Percentiles rank a stretch among this genome's conserved stretches.
These are phyloP conservation scores for Otis tarda DNA, from an alignment of 2,113 vertebrate species.

Conservation along the genomic window DNA sequence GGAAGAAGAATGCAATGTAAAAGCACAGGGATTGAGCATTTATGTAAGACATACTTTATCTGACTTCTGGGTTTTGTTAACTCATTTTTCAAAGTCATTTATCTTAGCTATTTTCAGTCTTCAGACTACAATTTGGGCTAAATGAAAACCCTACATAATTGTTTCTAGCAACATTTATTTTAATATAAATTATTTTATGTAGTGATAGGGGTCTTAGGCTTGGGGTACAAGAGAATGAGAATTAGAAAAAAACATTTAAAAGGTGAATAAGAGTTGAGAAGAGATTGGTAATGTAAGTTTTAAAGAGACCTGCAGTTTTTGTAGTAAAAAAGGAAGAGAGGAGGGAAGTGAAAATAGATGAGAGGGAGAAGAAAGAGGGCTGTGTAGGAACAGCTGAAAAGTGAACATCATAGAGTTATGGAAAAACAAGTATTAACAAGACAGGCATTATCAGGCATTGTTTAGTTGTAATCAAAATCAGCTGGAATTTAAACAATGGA, in stretches of 20 bases:
- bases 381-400: not conserved
- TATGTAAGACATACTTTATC: not conserved
- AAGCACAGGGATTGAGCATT: not conserved
- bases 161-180: not conserved
- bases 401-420: not conserved
- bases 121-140: not conserved
- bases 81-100: not conserved
- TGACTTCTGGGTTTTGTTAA: not conserved
- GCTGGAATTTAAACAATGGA: not conserved
- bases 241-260: not conserved
- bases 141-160: not conserved
- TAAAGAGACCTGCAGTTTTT: not conserved
- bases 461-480: not conserved
- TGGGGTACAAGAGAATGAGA: not conserved
- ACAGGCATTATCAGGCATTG: not conserved
- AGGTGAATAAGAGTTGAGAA: not conserved
- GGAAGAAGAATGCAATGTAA: not conserved
- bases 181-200: not conserved
- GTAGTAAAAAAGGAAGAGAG: not conserved
- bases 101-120: not conserved
- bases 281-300: not conserved
- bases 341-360: not conserved
- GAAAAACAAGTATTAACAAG: not conserved
- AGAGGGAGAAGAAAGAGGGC: rapidly evolving
- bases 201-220: not conserved